Evolutionary conservation across 1,140 invertebrate species (phyloP), one percentile per base, ranked within the genome.

Genomic region (Dysdera silvatica): DNA sequence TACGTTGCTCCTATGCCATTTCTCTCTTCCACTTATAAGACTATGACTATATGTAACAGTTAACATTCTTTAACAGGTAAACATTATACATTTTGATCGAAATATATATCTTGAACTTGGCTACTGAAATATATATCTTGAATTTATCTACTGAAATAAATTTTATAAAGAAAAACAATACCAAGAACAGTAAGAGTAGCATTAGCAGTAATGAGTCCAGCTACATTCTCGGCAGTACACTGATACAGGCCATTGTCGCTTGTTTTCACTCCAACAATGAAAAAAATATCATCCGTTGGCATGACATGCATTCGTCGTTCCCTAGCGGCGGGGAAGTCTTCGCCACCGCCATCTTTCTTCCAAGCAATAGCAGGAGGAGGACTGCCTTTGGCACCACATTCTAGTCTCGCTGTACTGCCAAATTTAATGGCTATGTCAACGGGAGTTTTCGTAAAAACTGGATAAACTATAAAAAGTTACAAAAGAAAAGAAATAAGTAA

Each of bases 291-390:
- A 75, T 97, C 93, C 23, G 84, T 84, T 0, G 88, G 86, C 82
- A 92, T 91, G 33, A 95, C 89, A 74, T 91, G 87, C 84, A 98
- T 88, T 24, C 95, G 79, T 41, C 93, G 82, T 75, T 97, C 94
- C 58, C 87, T 81, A 16, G 94, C 94, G 8, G 95, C 94, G 10
- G 93, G 93, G 75, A 98, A 97, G 75, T 95, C 88, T 74, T 89
- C 88, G 1, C 87, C 89, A 18, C 88, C 89, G n/a, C 88, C 89
- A 79, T 95, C 92, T 76, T 97, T 96, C 71, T 91, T 86, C 85
- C 93, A 91, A 7, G 88, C 85, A 66, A 95, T 91, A 75, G 91
- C 84, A 32, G 94, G 94, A 28, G 80, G 76, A 0, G 94, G 94
- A 68, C 89, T 86, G 2, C 94, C 95, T 60, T 82, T 82, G 12